Conservation (phyloP, 2,113 vertebrate genomes). For the Prolemur simus region DNA sequence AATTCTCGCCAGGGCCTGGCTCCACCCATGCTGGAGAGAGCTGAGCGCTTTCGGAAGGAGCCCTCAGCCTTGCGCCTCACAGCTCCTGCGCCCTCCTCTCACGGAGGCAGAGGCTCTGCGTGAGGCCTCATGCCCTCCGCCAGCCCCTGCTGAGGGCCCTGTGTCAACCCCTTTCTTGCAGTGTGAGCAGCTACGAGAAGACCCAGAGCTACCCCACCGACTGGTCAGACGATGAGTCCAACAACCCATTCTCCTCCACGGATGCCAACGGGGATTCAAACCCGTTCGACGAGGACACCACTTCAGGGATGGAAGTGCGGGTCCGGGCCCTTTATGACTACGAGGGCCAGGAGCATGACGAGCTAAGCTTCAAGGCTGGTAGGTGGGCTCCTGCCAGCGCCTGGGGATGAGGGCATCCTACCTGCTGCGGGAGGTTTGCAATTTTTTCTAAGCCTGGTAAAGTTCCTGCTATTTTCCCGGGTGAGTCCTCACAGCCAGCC, state of each 20-base stretch:
- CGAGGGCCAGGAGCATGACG: slow-evolving; percentile 97
- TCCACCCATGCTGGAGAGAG: not conserved
- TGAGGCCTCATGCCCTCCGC: not conserved
- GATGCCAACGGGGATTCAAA: slow-evolving; percentile 93
- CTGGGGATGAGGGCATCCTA: fast-evolving
- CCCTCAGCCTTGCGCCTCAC: not conserved
- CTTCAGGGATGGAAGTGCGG: slow-evolving; percentile 87
- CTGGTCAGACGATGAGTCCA: slow-evolving; percentile 95
- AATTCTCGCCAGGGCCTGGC: not conserved
- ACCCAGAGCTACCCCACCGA: slow-evolving; percentile 87
- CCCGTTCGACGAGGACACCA: slow-evolving; percentile 93
- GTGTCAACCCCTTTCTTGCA: slow-evolving; percentile 58
- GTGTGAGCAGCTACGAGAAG: slow-evolving; percentile 92
- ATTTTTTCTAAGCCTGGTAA: not conserved
- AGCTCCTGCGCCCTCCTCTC: not conserved
- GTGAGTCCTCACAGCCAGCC: not conserved
- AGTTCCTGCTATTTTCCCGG: not conserved
- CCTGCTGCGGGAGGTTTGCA: not conserved
- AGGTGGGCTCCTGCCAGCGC: slow-evolving; percentile 39
- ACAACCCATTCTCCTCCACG: slow-evolving; percentile 92
- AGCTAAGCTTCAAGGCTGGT: slow-evolving; percentile 98
- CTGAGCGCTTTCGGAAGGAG: not conserved
- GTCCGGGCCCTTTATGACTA: slow-evolving; percentile 97
- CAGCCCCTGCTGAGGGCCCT: not conserved
- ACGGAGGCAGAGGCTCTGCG: not conserved